Conservation (phyloP, 2,888 invertebrate genomes). For the Phengaris arion region DNA sequence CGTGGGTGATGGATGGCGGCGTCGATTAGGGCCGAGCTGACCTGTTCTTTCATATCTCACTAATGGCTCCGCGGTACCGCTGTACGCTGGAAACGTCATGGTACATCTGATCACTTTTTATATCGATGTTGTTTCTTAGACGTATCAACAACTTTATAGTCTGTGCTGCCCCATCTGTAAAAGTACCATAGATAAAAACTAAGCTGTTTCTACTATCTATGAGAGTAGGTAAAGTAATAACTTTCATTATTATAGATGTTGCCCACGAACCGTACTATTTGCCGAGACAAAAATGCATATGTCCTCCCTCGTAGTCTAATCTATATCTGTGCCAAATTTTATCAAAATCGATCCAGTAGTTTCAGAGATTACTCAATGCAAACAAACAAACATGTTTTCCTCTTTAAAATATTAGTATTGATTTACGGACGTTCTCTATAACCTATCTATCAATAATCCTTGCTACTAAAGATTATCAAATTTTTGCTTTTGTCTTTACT, state of each 20-base stretch:
- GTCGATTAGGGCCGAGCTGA: slow-evolving; percentile 76
- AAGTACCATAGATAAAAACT: no score
- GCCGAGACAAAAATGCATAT: no score
- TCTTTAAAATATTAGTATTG: neutral
- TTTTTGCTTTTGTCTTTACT: no score
- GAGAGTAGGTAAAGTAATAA: no score
- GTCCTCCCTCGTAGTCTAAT: no score
- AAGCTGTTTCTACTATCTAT: no score
- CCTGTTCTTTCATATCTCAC: slow-evolving; percentile 78
- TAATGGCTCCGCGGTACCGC: slow-evolving; percentile 57
- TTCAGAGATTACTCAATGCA: neutral
- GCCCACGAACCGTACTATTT: no score
- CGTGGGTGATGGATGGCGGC: slow-evolving; percentile 77
- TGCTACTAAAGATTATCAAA: no score
- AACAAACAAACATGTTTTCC: neutral
- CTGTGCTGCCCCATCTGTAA: neutral
- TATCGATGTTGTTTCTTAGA: neutral
- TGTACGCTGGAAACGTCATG: neutral
- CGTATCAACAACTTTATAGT: neutral
- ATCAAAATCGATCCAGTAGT: neutral
- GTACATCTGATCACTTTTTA: slow-evolving; percentile 2
- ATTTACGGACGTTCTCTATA: no score
- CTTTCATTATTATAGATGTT: no score
- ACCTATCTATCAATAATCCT: no score
- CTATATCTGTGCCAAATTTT: slow-evolving; percentile 20